Conservation (phyloP, 2,113 vertebrate species). For the Eulemur rufifrons region DNA sequence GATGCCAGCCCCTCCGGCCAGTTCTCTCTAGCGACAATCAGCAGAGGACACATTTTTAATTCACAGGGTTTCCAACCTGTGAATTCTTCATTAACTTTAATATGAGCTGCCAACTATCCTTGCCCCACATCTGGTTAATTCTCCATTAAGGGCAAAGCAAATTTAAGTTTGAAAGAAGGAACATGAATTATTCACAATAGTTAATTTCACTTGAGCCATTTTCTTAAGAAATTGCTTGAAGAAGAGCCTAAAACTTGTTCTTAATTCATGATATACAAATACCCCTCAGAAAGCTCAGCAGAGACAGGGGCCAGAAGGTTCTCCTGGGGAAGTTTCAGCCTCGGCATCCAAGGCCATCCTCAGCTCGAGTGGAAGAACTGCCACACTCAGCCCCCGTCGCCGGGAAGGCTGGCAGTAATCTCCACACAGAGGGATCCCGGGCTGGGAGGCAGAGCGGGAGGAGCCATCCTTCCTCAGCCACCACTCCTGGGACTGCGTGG, state of each 20-base stretch:
- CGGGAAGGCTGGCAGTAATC: not conserved
- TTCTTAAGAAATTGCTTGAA: slow-evolving; percentile 53
- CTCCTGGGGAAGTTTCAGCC: not conserved
- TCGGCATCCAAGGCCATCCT: not conserved
- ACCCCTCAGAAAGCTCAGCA: not conserved
- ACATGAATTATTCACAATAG: slow-evolving; percentile 56
- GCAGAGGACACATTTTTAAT: not conserved
- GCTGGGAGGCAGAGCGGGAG: rapidly evolving
- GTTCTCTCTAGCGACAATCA: not conserved
- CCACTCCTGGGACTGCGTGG: not conserved
- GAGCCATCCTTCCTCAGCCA: not conserved
- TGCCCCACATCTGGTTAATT: not conserved
- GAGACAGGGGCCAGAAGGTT: not conserved
- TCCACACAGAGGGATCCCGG: not conserved
- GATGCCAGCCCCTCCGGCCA: not conserved
- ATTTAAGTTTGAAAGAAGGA: slow-evolving; percentile 53
- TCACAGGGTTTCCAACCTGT: not conserved
- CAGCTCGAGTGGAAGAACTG: not conserved
- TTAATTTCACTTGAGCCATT: slow-evolving; percentile 43
- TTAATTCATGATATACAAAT: slow-evolving; percentile 45
- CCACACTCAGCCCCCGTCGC: rapidly evolving
- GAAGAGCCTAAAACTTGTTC: slow-evolving; percentile 33
- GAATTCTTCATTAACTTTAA: slow-evolving; percentile 23
- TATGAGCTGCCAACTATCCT: not conserved
- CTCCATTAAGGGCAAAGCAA: slow-evolving; percentile 37